Evolutionary conservation across 2,797 vertebrate species (phyloP).

Genomic region (Myotis pilosus): DNA sequence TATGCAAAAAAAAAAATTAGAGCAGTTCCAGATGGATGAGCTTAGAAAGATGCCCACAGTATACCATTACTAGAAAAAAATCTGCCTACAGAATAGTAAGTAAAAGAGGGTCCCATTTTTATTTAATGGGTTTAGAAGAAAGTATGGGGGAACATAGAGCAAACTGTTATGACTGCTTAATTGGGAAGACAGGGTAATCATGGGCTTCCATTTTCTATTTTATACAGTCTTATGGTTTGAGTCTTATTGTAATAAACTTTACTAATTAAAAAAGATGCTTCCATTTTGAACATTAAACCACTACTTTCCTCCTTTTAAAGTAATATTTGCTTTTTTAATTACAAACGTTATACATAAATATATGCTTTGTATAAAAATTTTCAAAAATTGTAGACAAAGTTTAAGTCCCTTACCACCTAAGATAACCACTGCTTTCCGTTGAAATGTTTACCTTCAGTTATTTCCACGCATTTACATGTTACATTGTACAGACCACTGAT

Average conservation of each 20-base stretch:
- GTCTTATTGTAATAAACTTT: not conserved
- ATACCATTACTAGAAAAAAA: not conserved
- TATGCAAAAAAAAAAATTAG: not conserved
- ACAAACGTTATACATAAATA: not conserved
- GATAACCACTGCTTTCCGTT: not conserved
- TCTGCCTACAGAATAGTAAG: not conserved
- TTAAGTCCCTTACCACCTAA: not conserved
- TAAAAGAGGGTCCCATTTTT: not conserved
- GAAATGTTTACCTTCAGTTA: not conserved
- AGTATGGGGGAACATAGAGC: not conserved
- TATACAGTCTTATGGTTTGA: not conserved
- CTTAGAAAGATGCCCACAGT: not conserved
- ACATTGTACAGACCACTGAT: not conserved
- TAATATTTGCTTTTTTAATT: not conserved
- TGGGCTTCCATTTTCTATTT: not conserved
- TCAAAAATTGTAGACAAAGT: not conserved
- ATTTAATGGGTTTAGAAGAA: conserved; percentile 10
- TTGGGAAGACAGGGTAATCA: not conserved
- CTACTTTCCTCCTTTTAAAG: not conserved
- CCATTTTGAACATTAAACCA: not conserved
- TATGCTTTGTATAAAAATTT: not conserved
- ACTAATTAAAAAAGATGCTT: not conserved
- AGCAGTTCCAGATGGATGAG: not conserved
- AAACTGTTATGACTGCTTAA: not conserved
- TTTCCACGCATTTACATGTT: not conserved